phyloP scores from a whole-genome alignment of 2,888 invertebrate genomes.

The Machimus atricapillus region DNA sequence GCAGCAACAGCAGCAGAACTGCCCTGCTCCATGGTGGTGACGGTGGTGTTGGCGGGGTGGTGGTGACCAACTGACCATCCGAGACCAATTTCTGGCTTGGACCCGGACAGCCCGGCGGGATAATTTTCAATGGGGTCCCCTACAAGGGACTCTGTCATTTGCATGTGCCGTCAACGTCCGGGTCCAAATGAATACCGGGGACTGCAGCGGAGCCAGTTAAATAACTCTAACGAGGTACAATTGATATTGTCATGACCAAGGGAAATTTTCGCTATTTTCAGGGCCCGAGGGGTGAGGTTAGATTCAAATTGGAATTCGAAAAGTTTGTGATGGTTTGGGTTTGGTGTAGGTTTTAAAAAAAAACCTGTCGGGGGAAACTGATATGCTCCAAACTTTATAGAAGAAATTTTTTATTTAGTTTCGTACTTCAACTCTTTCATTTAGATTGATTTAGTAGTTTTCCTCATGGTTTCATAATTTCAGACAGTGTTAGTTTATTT shows the following conservation, averaged over 20 bases:
- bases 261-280: not conserved
- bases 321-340: not conserved
- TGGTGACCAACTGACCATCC: constrained; percentile 8
- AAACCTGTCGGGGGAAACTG: not conserved
- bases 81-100: not conserved
- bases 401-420: not conserved
- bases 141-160: not conserved
- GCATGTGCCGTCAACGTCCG: constrained; percentile 14
- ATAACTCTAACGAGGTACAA: constrained; percentile 16
- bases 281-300: not conserved
- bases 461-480: too few relatives aligned
- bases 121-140: not conserved
- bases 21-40: not conserved
- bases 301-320: not conserved
- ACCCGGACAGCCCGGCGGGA: not conserved
- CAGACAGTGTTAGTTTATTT: too few relatives aligned
- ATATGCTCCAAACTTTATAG: not conserved
- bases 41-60: not conserved
- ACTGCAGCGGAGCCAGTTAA: not conserved
- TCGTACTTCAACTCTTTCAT: not conserved
- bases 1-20: not conserved
- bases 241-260: constrained; percentile 3
- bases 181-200: not conserved
- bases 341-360: not conserved
- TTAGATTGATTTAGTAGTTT: not conserved